phyloP scores from a whole-genome alignment of 2,113 vertebrate genomes.

The Pomatorhinus ruficollis region DNA sequence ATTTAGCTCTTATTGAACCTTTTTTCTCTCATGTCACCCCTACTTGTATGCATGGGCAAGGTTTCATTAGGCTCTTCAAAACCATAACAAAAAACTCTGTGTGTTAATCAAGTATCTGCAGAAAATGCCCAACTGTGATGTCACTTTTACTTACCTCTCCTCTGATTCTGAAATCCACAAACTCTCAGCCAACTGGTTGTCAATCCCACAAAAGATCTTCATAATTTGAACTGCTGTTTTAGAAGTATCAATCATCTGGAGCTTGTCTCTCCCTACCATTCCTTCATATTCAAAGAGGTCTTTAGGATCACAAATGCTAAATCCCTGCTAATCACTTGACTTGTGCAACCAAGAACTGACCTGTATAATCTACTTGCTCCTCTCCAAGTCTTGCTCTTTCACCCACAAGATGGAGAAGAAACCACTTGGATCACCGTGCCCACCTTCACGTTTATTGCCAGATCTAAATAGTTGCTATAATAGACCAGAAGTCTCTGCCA shows the following conservation, averaged over 20 bases:
- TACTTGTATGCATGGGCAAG: background rate
- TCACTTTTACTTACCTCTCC: background rate
- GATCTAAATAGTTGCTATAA: background rate
- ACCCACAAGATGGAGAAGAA: background rate
- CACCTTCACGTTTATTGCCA: background rate
- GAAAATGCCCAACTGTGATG: background rate
- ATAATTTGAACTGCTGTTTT: background rate
- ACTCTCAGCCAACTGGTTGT: background rate
- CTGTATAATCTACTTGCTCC: background rate
- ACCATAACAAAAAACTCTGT: background rate
- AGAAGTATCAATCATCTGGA: background rate
- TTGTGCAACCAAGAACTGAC: background rate
- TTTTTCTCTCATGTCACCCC: background rate
- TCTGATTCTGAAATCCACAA: background rate
- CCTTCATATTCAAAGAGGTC: background rate
- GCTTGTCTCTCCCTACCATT: background rate
- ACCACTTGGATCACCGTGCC: accelerated
- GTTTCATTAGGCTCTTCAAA: background rate
- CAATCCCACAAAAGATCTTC: background rate
- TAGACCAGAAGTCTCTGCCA: background rate
- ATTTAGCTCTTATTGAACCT: background rate
- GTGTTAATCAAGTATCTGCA: background rate
- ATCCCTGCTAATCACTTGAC: background rate
- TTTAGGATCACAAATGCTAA: background rate
- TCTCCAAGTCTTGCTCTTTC: background rate